Percentiles rank a stretch among this genome's conserved stretches.
Evolutionary conservation across 2,888 invertebrate genomes (phyloP).

Genomic region (Cheilosia urbana): DNA sequence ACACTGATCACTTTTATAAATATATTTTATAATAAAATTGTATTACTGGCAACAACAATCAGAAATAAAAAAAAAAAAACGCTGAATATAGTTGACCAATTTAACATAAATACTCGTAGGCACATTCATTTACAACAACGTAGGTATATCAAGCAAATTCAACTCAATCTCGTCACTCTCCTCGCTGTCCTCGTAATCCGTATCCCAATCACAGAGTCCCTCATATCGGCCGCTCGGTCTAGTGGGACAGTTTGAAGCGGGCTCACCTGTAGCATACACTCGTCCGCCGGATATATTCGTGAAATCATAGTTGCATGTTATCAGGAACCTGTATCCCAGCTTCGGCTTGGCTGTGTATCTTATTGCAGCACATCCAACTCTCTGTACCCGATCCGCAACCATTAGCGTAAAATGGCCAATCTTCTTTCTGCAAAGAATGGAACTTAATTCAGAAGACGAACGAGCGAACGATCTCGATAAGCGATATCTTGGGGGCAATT

Average conservation of each 20-base stretch:
- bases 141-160: constrained; percentile 72
- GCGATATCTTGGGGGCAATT: not conserved
- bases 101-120: constrained; percentile 1
- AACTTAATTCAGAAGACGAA: constrained; percentile 3
- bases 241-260: constrained; percentile 79
- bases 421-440: constrained; percentile 78
- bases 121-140: constrained; percentile 27
- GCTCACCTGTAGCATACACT: constrained; percentile 79
- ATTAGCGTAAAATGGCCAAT: constrained; percentile 82
- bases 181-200: constrained; percentile 78
- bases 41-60: constrained; percentile 8
- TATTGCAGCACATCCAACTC: constrained; percentile 82
- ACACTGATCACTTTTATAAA: too few relatives aligned
- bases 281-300: constrained; percentile 80
- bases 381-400: constrained; percentile 81
- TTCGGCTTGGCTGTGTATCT: constrained; percentile 75
- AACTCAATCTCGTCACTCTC: constrained; percentile 76
- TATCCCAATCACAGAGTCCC: constrained; percentile 81
- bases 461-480: too few relatives aligned
- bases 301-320: constrained; percentile 83
- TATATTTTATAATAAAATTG: not conserved
- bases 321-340: constrained; percentile 77
- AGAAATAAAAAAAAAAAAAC: not conserved
- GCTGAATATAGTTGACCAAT: not conserved
- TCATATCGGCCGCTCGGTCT: constrained; percentile 79